Evolutionary conservation across 2,113 vertebrate genomes (phyloP).

Genomic region (Choloepus hoffmanni): DNA sequence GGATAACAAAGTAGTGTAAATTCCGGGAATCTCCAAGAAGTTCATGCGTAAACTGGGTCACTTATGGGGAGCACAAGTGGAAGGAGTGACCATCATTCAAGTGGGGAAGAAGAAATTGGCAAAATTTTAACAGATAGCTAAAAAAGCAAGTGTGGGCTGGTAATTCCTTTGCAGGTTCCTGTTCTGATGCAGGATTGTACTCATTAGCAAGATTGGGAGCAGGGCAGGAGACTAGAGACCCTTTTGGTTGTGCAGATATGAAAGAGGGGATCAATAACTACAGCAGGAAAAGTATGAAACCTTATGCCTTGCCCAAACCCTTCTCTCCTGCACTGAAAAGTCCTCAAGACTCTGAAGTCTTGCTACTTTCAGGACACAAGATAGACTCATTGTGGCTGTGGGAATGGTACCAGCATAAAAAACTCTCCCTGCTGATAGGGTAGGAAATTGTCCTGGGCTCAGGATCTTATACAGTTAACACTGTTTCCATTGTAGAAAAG

Average conservation of each 20-base stretch:
- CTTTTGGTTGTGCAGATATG: neutral
- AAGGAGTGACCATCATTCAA: neutral
- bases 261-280: neutral
- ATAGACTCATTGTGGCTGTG: neutral
- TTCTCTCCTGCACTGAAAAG: neutral
- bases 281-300: neutral
- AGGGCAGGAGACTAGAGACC: neutral
- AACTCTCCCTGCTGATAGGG: too few species aligned
- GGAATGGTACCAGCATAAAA: neutral
- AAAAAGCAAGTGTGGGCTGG: too few species aligned
- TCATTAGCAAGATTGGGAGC: neutral
- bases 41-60: neutral
- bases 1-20: neutral
- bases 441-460: too few species aligned
- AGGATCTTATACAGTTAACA: too few species aligned
- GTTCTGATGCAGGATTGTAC: too few species aligned
- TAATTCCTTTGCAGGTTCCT: too few species aligned
- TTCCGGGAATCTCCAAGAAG: neutral
- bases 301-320: neutral
- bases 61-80: too few species aligned
- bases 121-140: neutral
- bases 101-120: neutral
- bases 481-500: neutral
- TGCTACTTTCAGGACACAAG: too few species aligned
- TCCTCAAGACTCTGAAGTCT: neutral